These are phyloP conservation scores for Zhengitettix transpicula DNA, from an alignment of 2,888 invertebrate species.

Conservation along the genomic window DNA sequence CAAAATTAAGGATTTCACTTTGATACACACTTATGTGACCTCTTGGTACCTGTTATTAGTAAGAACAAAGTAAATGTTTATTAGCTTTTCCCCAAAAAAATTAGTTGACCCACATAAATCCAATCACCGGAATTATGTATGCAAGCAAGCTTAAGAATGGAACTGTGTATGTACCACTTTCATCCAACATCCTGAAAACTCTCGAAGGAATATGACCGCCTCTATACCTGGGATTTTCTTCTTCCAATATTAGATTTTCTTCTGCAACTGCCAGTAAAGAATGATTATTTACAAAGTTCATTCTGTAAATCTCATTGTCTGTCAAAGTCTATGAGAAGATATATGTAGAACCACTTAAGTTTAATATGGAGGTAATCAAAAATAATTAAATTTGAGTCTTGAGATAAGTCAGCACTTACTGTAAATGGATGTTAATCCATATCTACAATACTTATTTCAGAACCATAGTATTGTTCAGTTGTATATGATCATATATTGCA, in stretches of 20 bases:
- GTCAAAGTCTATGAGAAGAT: not conserved
- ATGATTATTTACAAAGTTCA: not conserved
- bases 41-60: not conserved
- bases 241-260: constrained; percentile 17
- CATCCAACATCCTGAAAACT: constrained; percentile 31
- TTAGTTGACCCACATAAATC: too few relatives aligned
- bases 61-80: too few relatives aligned
- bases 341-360: too few relatives aligned
- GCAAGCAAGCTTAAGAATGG: constrained; percentile 4
- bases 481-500: too few relatives aligned
- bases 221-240: constrained; percentile 21
- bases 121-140: too few relatives aligned
- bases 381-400: too few relatives aligned
- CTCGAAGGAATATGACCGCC: constrained; percentile 29
- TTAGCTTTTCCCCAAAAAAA: not conserved
- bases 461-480: too few relatives aligned
- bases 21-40: not conserved
- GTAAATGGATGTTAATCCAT: too few relatives aligned
- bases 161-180: constrained; percentile 23
- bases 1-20: not conserved
- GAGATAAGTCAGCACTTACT: too few relatives aligned
- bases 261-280: constrained; percentile 16
- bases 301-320: not conserved
- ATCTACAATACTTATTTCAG: too few relatives aligned
- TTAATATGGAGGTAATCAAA: too few relatives aligned